These are phyloP conservation scores for Sparidentex hasta DNA, from an alignment of 2,797 vertebrate genomes.

Conservation along the genomic window DNA sequence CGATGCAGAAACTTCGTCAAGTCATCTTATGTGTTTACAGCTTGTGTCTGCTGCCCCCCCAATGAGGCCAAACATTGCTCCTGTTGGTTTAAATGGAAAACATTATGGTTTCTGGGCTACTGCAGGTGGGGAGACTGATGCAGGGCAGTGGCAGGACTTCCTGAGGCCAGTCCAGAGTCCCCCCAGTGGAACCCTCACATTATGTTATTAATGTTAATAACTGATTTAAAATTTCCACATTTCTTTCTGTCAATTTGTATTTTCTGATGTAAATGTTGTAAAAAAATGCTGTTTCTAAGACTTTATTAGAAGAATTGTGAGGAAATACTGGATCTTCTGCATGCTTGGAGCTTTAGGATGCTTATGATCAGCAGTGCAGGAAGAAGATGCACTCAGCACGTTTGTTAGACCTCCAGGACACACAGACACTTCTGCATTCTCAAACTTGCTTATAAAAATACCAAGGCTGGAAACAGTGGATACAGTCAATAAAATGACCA, in stretches of 20 bases:
- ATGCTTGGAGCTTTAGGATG: neutral
- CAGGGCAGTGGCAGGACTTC: neutral
- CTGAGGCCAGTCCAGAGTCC: too few species aligned
- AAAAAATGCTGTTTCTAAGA: neutral
- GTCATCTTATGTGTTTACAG: too few species aligned
- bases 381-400: neutral
- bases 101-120: neutral
- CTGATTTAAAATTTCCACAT: neutral
- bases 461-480: neutral
- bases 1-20: too few species aligned
- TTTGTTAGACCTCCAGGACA: neutral
- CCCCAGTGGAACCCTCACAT: too few species aligned
- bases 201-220: too few species aligned
- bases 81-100: neutral
- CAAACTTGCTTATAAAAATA: neutral
- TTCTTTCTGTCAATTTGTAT: neutral
- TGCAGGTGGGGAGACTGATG: neutral
- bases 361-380: neutral
- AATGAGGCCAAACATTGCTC: too few species aligned
- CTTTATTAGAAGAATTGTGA: neutral
- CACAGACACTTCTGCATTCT: too few species aligned
- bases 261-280: neutral
- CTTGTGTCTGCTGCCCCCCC: too few species aligned
- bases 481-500: neutral
- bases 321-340: neutral